Percentiles rank a stretch among this genome's conserved stretches.
Conservation (phyloP, 2,113 vertebrate species). For the Macroglossus sobrinus region DNA sequence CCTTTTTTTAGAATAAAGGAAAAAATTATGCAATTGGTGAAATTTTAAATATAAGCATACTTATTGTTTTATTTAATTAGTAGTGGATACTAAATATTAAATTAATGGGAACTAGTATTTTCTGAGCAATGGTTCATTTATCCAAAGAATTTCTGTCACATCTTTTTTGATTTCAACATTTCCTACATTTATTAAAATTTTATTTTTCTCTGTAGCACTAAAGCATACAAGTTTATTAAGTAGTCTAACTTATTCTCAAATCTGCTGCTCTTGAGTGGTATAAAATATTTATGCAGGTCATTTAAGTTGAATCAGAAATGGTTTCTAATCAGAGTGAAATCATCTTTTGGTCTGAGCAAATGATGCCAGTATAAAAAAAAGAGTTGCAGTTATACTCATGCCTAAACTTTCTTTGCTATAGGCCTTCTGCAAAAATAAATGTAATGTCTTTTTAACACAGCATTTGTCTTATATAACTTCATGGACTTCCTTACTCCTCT, state of each 20-base stretch:
- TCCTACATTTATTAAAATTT: not conserved
- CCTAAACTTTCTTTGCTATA: not conserved
- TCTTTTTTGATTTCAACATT: not conserved
- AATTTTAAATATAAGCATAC: not conserved
- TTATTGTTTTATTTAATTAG: slow-evolving; percentile 16
- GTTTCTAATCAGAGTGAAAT: slow-evolving; percentile 61
- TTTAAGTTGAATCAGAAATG: slow-evolving; percentile 71
- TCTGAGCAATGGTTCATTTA: not conserved
- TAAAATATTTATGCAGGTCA: slow-evolving; percentile 78
- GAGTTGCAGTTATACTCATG: not conserved
- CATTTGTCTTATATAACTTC: not conserved
- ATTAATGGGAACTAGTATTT: slow-evolving; percentile 5
- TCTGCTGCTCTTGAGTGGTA: slow-evolving; percentile 64
- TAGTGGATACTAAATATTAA: slow-evolving; percentile 13
- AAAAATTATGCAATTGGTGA: not conserved
- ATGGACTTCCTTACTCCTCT: not conserved
- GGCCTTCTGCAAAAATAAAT: not conserved
- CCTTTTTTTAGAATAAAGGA: not conserved
- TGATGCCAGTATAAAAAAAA: not conserved
- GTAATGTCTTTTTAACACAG: not conserved
- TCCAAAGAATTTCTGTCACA: not conserved
- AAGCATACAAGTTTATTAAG: not conserved
- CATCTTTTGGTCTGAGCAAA: slow-evolving; percentile 44
- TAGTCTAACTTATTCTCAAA: slow-evolving; percentile 65
- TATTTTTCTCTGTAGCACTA: not conserved